These are phyloP conservation scores for Acanthurus lineatus DNA, from an alignment of 2,797 vertebrate genomes.

Conservation along the genomic window DNA sequence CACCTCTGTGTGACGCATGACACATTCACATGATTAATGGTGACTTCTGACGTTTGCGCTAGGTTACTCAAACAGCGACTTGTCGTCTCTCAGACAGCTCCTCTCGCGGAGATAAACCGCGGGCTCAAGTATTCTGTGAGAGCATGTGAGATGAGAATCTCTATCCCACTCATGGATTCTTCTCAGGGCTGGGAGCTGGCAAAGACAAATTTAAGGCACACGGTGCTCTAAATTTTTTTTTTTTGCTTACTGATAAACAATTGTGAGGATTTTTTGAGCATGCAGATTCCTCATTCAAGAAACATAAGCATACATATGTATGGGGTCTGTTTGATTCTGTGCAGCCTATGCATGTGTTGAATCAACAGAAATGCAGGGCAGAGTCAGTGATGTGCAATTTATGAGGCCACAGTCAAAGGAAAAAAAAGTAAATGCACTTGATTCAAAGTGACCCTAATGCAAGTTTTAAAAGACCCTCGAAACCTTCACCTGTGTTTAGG, in stretches of 20 bases:
- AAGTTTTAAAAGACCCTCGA: background rate
- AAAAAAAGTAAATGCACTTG: background rate
- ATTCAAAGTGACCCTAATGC: background rate
- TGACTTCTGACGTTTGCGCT: conserved; percentile 64
- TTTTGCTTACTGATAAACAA: conserved; percentile 44
- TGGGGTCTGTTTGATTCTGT: conserved; percentile 25
- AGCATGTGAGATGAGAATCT: conserved; percentile 58
- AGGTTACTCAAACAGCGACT: conserved; percentile 63
- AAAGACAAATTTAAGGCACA: conserved; percentile 43
- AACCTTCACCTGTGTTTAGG: conserved; percentile 18
- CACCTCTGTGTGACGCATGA: conserved; percentile 75
- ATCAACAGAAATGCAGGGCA: conserved; percentile 40
- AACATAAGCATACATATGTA: conserved; percentile 51
- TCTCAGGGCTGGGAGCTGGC: conserved; percentile 31
- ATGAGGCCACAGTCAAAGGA: conserved; percentile 11
- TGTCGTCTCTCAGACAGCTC: conserved; percentile 52
- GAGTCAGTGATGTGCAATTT: conserved; percentile 23
- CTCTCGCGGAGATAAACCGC: conserved; percentile 58
- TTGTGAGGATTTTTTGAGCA: conserved; percentile 23
- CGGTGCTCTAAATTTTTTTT: conserved; percentile 15
- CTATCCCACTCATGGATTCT: conserved; percentile 46
- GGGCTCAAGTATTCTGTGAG: conserved; percentile 45
- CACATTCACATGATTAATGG: conserved; percentile 75
- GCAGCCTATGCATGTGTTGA: conserved; percentile 38
- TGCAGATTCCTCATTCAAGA: conserved; percentile 48